Conservation (phyloP, 1,140 invertebrate genomes). For the Nasonia longicornis region DNA sequence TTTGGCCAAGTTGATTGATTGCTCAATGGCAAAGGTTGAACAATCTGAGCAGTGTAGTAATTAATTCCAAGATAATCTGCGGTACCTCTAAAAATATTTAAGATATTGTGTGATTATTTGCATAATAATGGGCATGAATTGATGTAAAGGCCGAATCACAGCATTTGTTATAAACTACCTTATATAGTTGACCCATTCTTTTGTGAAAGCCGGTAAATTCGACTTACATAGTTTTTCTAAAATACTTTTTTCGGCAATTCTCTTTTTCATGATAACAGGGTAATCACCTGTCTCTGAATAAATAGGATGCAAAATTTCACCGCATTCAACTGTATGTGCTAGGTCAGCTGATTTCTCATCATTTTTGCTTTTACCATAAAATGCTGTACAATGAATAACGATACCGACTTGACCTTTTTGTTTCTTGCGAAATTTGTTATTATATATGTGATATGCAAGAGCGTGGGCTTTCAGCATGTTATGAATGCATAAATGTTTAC, state of each 20-base stretch:
- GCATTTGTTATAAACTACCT: conserved; percentile 46
- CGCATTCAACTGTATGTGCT: conserved; percentile 66
- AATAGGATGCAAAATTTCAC: conserved; percentile 76
- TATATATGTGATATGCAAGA: conserved; percentile 69
- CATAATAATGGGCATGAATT: neutral
- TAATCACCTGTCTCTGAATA: conserved; percentile 73
- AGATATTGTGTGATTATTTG: neutral
- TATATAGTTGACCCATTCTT: conserved; percentile 66
- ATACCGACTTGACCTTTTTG: conserved; percentile 70
- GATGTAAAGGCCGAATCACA: neutral
- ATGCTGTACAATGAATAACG: conserved; percentile 32
- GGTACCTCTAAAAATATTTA: conserved; percentile 60
- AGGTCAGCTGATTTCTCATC: conserved; percentile 50
- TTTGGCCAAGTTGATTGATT: conserved; percentile 41
- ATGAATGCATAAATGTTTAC: conserved; percentile 57
- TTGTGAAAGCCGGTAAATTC: conserved; percentile 68
- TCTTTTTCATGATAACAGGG: conserved; percentile 69
- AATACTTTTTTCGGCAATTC: conserved; percentile 70
- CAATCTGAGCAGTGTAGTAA: conserved; percentile 70
- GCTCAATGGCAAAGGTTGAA: conserved; percentile 36
- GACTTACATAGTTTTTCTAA: conserved; percentile 69
- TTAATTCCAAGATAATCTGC: conserved; percentile 75
- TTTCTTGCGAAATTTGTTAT: conserved; percentile 71
- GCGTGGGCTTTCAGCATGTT: conserved; percentile 59
- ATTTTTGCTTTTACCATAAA: conserved; percentile 44